Base-by-base conservation (phyloP, 1,140 invertebrate species). In the Triops longicaudatus region DNA sequence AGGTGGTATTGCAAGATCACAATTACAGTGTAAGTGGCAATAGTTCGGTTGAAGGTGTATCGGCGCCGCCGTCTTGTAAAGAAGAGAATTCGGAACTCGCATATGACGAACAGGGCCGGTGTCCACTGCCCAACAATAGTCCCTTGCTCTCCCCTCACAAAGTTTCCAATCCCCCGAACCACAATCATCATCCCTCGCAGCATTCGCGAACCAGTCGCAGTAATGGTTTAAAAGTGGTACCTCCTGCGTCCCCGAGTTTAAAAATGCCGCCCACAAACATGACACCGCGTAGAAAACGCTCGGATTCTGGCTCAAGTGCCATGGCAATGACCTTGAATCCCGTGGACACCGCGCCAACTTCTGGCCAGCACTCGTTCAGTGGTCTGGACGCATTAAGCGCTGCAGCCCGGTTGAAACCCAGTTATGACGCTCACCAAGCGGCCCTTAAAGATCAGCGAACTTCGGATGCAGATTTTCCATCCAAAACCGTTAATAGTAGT, bases 1-100 rank as follows among this genome's bases (percentile, higher is more conserved):
- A 90, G 82, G 89, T 90, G 78, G 88, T 91, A n/a, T 85, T 91
- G 71, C 87, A 93, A 86, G 92, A 94, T 86, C 92, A 94, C 80
- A 94, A 93, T 78, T 94, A 94, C 83, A 91, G 50, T 63, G 50
- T 63, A 22, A 63, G 50, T 63, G 50, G 50, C 50, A 63, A 22
- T 63, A n/a, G 50, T 63, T 63, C 50, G 7, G 50, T 14, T 22
- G 50, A 63, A 63, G 50, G 50, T 22, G 4, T 22, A 76, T 89
- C 89, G 11, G 89, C 90, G 75, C 88, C 89, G n/a, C 90, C 90
- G 10, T 85, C 86, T 82, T 88, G 72, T 41, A 78, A 79, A 17
- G 27, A 76, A 76, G 43, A 76, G n/a, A 50, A 27, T 26, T 72
- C 31, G n/a, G 76, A 74, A 76, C 77, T 42, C 72, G 75, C 41